Evolutionary conservation across 2,113 vertebrate species (phyloP), one percentile per base, ranked within the genome.

Genomic region (Ictalurus punctatus): DNA sequence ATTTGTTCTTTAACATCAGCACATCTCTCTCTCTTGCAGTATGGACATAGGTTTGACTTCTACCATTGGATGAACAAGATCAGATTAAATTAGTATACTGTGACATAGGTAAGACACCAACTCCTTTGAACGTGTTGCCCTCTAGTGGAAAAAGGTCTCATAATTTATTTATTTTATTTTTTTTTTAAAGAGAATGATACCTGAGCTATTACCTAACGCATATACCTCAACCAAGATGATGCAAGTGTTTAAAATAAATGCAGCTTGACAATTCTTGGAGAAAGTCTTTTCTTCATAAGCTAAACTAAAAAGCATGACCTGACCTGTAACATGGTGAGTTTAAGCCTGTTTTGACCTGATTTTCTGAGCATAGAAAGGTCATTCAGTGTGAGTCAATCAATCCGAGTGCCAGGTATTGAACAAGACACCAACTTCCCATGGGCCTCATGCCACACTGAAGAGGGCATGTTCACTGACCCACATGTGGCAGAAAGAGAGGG

Each of bases 71-170:
- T 25, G 74, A 83, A 90, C 40, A 63, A 82, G n/a, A 13, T 2
- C 52, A 79, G 40, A 89, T 52, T 40, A 83, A 59, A 82, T 52
- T n/a, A 10, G 27, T 79, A 40, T 34, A 34, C 56, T 34, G 30
- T 56, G 30, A 84, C 25, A 48, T 59, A 76, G 84, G 84, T 92
- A 86, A 89, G 48, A 83, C 78, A 67, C 90, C 76, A 92, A 93
- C 91, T 91, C 52, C 87, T 90, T 94, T 94, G 94, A 92, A 91
- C 65, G 91, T 94, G 90, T 92, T 94, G 92, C 94, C 94, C 94
- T 94, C 95, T 93, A 93, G 93, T 94, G 95, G 89, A 67, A 61
- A 17, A 76, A 17, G 27, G 10, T 61, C 52, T 59, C 2, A 40
- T 44, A 52, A 52, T 10, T 52, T 52, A 52, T 10, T 52, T 52